phyloP scores from a whole-genome alignment of 2,797 vertebrate species.

The Percopsis omiscomaycus region DNA sequence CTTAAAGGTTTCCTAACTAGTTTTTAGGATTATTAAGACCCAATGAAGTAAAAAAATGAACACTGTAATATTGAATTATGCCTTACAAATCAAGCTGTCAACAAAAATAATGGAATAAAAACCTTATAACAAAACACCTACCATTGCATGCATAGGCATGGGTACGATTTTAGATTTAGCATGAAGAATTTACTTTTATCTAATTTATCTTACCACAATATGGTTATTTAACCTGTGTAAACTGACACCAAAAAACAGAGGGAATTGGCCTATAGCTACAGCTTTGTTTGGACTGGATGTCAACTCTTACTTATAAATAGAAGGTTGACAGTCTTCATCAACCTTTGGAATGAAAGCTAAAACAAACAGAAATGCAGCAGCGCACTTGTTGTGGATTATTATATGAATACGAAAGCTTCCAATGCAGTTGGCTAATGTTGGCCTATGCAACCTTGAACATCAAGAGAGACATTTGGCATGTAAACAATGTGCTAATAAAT shows the following conservation, averaged over 20 bases:
- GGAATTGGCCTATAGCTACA: not conserved
- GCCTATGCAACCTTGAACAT: not conserved
- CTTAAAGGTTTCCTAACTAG: too few relatives aligned
- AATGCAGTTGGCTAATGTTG: not conserved
- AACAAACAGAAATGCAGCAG: constrained; percentile 38
- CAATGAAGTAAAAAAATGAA: not conserved
- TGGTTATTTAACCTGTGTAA: constrained; percentile 28
- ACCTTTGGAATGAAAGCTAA: constrained; percentile 38
- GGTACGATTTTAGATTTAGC: not conserved
- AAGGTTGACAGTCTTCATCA: constrained; percentile 38
- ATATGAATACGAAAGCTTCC: too few relatives aligned
- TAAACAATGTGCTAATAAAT: too few relatives aligned
- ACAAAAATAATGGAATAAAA: constrained; percentile 11
- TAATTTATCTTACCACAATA: too few relatives aligned
- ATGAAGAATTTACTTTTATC: constrained; percentile 9
- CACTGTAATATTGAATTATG: not conserved
- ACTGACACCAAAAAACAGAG: constrained; percentile 47
- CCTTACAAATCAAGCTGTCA: constrained; percentile 27
- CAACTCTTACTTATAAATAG: constrained; percentile 55
- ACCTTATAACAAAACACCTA: not conserved
- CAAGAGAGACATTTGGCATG: too few relatives aligned
- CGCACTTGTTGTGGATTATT: not conserved
- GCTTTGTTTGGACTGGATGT: constrained; percentile 33
- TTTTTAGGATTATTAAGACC: not conserved
- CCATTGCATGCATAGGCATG: not conserved